Percentiles rank a stretch among this genome's conserved stretches.
These are phyloP conservation scores for Drosophila melanica DNA, from an alignment of 1,140 invertebrate genomes.

Conservation along the genomic window DNA sequence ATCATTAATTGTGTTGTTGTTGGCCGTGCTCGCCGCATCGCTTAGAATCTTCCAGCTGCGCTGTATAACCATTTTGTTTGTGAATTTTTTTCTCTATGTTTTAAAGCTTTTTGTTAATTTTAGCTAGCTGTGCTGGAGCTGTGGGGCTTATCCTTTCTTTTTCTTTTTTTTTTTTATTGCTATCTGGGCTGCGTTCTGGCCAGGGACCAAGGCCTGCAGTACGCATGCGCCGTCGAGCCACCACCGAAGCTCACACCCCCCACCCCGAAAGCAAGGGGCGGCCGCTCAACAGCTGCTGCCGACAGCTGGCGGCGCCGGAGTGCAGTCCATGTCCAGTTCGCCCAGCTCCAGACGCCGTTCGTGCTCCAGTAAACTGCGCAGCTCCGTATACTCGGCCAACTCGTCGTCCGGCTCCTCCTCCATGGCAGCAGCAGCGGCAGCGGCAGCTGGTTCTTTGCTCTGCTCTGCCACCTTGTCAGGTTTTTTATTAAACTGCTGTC, in stretches of 20 bases:
- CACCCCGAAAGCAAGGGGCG: neutral
- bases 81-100: neutral
- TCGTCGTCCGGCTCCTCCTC: slow-evolving; percentile 40
- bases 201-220: slow-evolving; percentile 44
- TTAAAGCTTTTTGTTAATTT: slow-evolving; percentile 41
- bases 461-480: neutral
- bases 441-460: neutral
- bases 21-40: slow-evolving; percentile 57
- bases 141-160: slow-evolving; percentile 1
- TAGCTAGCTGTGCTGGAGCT: slow-evolving; percentile 22
- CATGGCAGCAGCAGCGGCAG: slow-evolving; percentile 5
- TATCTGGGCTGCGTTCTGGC: slow-evolving; percentile 45
- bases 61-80: slow-evolving; percentile 73
- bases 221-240: slow-evolving; percentile 60
- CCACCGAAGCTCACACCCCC: slow-evolving; percentile 45
- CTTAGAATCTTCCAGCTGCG: slow-evolving; percentile 79
- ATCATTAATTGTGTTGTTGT: slow-evolving; percentile 41
- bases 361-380: slow-evolving; percentile 55
- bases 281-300: slow-evolving; percentile 44
- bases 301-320: slow-evolving; percentile 24
- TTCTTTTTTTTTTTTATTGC: slow-evolving; percentile 1
- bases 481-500: slow-evolving; percentile 9
- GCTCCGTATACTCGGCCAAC: slow-evolving; percentile 47
- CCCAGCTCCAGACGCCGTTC: slow-evolving; percentile 66
- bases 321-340: slow-evolving; percentile 71